phyloP scores from a whole-genome alignment of 2,888 invertebrate genomes.

The Hirtodrosophila duncani region DNA sequence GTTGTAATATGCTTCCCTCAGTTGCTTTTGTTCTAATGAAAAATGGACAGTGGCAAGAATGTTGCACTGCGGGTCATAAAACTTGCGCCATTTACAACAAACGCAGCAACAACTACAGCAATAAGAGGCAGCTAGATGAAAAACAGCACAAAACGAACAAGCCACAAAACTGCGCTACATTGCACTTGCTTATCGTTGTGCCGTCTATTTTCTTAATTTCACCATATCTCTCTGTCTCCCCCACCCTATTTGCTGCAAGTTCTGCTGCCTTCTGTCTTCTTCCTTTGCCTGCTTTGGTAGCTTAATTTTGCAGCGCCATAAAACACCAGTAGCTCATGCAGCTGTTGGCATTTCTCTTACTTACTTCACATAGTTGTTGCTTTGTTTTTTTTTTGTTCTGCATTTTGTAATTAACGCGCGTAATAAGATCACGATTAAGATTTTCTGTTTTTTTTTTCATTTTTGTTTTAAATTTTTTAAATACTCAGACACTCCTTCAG shows the following conservation, averaged over 20 bases:
- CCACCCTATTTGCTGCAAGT: too few relatives aligned
- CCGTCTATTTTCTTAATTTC: slow-evolving; percentile 58
- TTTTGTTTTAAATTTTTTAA: too few relatives aligned
- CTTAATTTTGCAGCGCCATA: slow-evolving; percentile 51
- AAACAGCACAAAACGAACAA: slow-evolving; percentile 13
- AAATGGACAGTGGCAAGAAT: slow-evolving; percentile 52
- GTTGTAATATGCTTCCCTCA: slow-evolving; percentile 30
- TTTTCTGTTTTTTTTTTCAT: slow-evolving; percentile 27
- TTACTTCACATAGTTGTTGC: background rate
- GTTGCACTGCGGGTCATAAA: slow-evolving; percentile 58
- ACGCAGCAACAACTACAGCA: slow-evolving; percentile 24
- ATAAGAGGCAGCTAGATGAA: slow-evolving; percentile 3
- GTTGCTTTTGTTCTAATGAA: slow-evolving; percentile 56
- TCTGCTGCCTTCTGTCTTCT: too few relatives aligned
- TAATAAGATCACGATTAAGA: slow-evolving; percentile 76
- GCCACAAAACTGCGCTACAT: slow-evolving; percentile 43
- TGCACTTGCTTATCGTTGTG: slow-evolving; percentile 62
- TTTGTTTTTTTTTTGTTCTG: slow-evolving; percentile 18
- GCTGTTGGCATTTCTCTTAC: slow-evolving; percentile 22
- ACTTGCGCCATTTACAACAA: slow-evolving; percentile 36
- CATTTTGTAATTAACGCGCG: slow-evolving; percentile 75
- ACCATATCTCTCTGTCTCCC: slow-evolving; percentile 12
- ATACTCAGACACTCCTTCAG: too few relatives aligned
- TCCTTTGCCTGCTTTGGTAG: slow-evolving; percentile 21
- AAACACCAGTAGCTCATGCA: slow-evolving; percentile 27